These are phyloP conservation scores for Phortica magna DNA, from an alignment of 2,888 invertebrate species.

Conservation along the genomic window DNA sequence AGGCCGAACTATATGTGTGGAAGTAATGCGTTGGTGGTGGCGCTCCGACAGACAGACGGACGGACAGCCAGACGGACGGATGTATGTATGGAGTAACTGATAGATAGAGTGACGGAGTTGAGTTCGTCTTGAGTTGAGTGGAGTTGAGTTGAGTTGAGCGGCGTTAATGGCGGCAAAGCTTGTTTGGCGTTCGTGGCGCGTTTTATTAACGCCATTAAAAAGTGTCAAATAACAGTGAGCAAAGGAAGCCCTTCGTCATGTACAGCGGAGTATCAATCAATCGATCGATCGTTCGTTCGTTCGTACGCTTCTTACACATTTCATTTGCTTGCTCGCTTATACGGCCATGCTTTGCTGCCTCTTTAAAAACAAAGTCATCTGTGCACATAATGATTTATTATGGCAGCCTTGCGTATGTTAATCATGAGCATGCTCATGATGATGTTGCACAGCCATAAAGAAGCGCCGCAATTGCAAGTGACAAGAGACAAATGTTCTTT, in stretches of 20 bases:
- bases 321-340: background rate
- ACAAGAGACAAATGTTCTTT: background rate
- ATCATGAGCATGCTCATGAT: background rate
- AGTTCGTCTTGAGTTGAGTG: background rate
- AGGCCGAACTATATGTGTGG: constrained; percentile 65
- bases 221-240: constrained; percentile 64
- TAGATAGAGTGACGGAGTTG: no score
- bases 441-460: background rate
- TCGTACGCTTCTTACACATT: background rate
- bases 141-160: background rate
- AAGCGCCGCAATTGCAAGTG: background rate
- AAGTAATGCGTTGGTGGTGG: constrained; percentile 56
- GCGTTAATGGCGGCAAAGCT: constrained; percentile 28
- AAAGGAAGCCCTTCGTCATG: background rate
- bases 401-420: constrained; percentile 22
- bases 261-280: background rate
- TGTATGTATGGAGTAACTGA: no score
- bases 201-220: constrained; percentile 49
- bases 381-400: constrained; percentile 4
- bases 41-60: background rate
- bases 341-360: background rate
- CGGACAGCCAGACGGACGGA: background rate
- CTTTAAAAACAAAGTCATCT: background rate
- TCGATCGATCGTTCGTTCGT: background rate
- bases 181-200: constrained; percentile 24